A percentile compares a stretch with the other conserved stretches of the same genome.
Evolutionary conservation across 2,113 vertebrate species (phyloP).

Genomic region (Cariama cristata): DNA sequence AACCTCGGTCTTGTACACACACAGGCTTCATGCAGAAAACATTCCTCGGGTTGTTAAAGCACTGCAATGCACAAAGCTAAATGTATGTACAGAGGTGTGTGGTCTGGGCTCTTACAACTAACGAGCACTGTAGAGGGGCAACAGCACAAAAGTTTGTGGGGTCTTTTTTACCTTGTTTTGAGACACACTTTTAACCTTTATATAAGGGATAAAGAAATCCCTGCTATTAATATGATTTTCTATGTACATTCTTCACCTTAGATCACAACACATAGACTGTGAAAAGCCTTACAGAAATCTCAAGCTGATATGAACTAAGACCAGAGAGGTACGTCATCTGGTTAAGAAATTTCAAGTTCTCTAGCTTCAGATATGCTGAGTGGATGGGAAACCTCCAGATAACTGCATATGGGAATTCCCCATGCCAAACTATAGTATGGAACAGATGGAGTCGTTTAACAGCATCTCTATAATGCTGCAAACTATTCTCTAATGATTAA

Average conservation of each 20-base stretch:
- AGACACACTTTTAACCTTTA: rapidly evolving
- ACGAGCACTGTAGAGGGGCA: rapidly evolving
- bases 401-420: constrained; percentile 47
- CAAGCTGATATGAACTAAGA: not conserved
- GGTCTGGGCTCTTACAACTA: rapidly evolving
- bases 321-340: not conserved
- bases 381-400: constrained; percentile 40
- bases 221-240: rapidly evolving
- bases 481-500: constrained; percentile 66
- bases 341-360: not conserved
- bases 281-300: not conserved
- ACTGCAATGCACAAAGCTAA: not conserved
- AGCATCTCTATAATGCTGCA: constrained; percentile 40
- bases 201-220: rapidly evolving
- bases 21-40: not conserved
- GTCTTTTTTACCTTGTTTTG: not conserved
- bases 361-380: not conserved
- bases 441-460: constrained; percentile 65
- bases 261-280: not conserved
- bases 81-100: rapidly evolving
- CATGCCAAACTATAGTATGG: not conserved
- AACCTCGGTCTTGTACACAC: rapidly evolving
- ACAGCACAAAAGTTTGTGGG: not conserved
- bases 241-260: not conserved
- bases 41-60: rapidly evolving